Evolutionary conservation across 2,113 vertebrate species (phyloP).

Genomic region (Cyprinodon tularosa): DNA sequence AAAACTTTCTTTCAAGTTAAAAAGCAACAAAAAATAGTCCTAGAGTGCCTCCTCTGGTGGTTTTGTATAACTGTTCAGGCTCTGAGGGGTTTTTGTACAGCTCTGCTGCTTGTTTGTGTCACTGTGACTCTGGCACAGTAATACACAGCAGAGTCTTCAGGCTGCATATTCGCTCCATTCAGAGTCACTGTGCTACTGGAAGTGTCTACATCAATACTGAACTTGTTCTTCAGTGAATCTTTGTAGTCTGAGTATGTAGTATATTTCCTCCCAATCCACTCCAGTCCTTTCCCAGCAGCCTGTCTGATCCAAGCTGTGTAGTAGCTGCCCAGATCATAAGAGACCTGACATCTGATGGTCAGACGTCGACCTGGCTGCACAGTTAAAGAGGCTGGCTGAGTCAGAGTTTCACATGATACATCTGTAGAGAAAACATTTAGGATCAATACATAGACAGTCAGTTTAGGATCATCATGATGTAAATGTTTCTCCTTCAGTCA

Average conservation of each 20-base stretch:
- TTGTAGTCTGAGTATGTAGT: background rate
- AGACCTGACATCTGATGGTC: too few species aligned
- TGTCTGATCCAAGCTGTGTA: conserved; percentile 51
- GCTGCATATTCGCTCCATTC: conserved; percentile 13
- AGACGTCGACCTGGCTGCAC: background rate
- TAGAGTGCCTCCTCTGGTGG: too few species aligned
- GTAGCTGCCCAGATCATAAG: too few species aligned
- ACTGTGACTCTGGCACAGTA: conserved; percentile 14
- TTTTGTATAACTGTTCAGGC: too few species aligned
- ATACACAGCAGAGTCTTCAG: conserved; percentile 29
- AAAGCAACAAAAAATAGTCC: too few species aligned
- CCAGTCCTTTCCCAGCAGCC: conserved; percentile 1
- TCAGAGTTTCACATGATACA: too few species aligned
- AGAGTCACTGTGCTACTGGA: conserved; percentile 1
- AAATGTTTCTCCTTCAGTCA: too few species aligned
- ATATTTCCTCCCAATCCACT: too few species aligned
- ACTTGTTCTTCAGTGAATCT: background rate
- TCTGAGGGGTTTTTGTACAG: too few species aligned
- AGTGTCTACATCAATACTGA: background rate
- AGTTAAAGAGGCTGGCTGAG: background rate
- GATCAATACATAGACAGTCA: background rate
- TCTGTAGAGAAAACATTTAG: too few species aligned
- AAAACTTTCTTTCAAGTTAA: too few species aligned
- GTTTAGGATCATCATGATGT: background rate
- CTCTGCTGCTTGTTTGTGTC: too few species aligned